Conservation (phyloP, 2,797 vertebrate species). For the Chelon labrosus region DNA sequence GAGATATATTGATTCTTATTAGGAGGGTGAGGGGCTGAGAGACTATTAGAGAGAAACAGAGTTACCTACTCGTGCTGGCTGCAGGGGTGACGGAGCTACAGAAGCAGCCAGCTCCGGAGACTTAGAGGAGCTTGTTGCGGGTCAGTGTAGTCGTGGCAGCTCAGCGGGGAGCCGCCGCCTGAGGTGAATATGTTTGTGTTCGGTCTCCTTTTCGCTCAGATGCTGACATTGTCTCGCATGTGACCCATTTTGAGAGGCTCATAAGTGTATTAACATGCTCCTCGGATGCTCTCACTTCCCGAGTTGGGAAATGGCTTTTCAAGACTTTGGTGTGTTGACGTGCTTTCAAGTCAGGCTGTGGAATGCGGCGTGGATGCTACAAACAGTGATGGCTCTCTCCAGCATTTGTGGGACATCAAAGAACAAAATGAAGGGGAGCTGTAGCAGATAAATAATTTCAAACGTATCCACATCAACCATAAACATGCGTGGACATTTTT, state of each 20-base stretch:
- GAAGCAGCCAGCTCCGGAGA: constrained; percentile 31
- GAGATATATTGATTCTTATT: constrained; percentile 78
- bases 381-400: no score
- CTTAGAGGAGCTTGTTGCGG: constrained; percentile 31
- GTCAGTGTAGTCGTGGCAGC: constrained; percentile 35
- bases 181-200: constrained; percentile 52
- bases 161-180: constrained; percentile 41
- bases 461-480: no score
- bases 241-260: constrained; percentile 7
- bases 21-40: constrained; percentile 54
- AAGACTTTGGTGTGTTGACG: no score
- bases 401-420: no score
- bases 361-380: no score
- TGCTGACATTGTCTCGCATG: constrained; percentile 46
- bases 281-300: no score
- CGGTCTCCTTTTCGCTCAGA: constrained; percentile 33
- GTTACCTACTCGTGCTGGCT: constrained; percentile 11
- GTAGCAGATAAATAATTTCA: no score
- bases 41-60: constrained; percentile 27
- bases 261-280: no score
- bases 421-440: no score
- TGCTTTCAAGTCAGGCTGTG: no score
- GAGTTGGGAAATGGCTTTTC: no score
- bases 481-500: no score
- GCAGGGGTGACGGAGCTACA: constrained; percentile 29